phyloP scores from a whole-genome alignment of 1,140 invertebrate species.

The Theocolax elegans region DNA sequence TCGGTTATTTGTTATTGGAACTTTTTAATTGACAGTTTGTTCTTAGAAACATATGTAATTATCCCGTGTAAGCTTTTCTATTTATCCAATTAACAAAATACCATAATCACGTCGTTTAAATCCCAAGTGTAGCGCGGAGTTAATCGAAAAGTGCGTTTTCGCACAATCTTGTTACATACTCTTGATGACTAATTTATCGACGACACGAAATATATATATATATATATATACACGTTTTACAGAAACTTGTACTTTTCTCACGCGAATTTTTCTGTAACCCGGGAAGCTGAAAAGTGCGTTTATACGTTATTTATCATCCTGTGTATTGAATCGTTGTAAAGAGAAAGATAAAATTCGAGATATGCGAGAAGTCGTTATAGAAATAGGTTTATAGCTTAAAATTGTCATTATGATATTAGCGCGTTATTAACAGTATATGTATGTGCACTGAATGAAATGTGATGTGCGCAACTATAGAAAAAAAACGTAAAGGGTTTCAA shows the following conservation, averaged over 20 bases:
- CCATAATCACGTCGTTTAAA: not conserved
- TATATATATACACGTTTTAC: not conserved
- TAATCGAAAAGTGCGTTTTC: not conserved
- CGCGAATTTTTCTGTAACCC: not conserved
- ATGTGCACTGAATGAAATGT: too few relatives aligned
- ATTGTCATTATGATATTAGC: not conserved
- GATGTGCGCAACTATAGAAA: too few relatives aligned
- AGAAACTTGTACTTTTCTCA: not conserved
- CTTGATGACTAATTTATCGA: constrained; percentile 15
- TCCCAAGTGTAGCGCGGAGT: not conserved
- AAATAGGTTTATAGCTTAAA: not conserved
- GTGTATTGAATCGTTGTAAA: too few relatives aligned
- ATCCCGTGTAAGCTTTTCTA: too few relatives aligned
- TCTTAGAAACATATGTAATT: too few relatives aligned
- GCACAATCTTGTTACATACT: not conserved
- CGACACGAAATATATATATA: not conserved
- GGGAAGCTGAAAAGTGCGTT: not conserved
- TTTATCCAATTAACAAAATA: too few relatives aligned
- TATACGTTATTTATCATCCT: too few relatives aligned
- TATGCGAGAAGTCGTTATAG: not conserved
- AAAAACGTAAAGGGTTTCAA: too few relatives aligned
- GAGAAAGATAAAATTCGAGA: not conserved
- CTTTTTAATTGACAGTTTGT: too few relatives aligned
- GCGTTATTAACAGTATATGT: too few relatives aligned
- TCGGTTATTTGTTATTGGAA: too few relatives aligned